Percentiles rank a stretch among this genome's conserved stretches.
These are phyloP conservation scores for Penelope pileata DNA, from an alignment of 2,113 vertebrate genomes.

Conservation along the genomic window DNA sequence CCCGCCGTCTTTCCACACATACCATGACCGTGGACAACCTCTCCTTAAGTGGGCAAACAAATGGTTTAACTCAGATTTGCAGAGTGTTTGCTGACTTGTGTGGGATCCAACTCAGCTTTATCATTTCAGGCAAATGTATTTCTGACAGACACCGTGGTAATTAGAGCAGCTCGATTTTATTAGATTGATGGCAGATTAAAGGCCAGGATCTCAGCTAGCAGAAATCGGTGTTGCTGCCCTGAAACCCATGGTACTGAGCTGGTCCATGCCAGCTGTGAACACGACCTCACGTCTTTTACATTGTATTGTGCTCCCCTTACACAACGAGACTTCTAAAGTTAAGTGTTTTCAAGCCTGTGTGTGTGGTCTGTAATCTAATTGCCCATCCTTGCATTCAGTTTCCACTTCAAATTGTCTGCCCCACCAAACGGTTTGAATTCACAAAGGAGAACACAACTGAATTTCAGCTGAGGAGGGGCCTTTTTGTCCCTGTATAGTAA, in stretches of 20 bases:
- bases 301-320: background rate
- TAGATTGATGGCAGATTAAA: conserved; percentile 23
- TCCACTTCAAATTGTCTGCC: background rate
- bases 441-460: background rate
- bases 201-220: conserved; percentile 2
- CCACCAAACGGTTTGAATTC: background rate
- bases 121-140: conserved; percentile 45
- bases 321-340: background rate
- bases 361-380: background rate
- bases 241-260: background rate
- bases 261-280: background rate
- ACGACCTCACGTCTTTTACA: background rate
- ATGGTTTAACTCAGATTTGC: conserved; percentile 56
- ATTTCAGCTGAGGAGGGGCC: background rate
- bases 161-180: conserved; percentile 41
- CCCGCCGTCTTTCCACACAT: conserved; percentile 66
- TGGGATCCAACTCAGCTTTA: conserved; percentile 46
- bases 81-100: conserved; percentile 55
- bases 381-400: background rate
- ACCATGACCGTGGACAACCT: conserved; percentile 62
- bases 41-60: conserved; percentile 71
- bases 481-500: background rate
- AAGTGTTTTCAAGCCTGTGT: background rate
- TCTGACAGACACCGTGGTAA: conserved; percentile 36
- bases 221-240: background rate